Base-by-base conservation (phyloP, 1,140 invertebrate species). In the Bacillus rossius region DNA sequence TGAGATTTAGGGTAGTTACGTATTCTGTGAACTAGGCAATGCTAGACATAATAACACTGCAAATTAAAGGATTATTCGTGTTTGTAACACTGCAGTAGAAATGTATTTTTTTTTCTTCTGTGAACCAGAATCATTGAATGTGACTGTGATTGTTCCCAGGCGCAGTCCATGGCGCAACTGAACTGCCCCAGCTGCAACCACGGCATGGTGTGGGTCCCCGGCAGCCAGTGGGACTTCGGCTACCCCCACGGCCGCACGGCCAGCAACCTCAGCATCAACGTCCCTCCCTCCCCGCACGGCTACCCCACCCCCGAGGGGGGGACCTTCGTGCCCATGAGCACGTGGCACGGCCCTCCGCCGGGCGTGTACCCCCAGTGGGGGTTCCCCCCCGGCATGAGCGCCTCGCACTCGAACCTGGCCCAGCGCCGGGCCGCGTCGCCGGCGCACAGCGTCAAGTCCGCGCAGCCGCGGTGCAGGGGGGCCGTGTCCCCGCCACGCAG, bases 121-220 rank as follows among this genome's bases (percentile, higher is more conserved):
- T n/a, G n/a, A n/a, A n/a, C n/a, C n/a, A n/a, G n/a, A n/a, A n/a
- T n/a, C n/a, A 34, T 34, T 34, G 10, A 34, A 7, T 34, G 29
- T 34, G 29, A 34, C 10, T 34, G 29, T 34, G n/a, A 34, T 34
- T 34, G 0, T 26, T 70, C 69, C 8, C 65, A 88, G 85, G 83
- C 85, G 0, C 85, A 87, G 64, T 88, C 85, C 0, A 80, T 87
- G 78, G 84, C 84, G 0, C 84, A 86, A 20, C 67, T 86, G 2
- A 81, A 81, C 61, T 84, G 78, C 68, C 77, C 74, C 60, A 78
- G 71, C 69, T 81, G 81, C 37, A 76, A 77, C 25, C 80, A 80
- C 61, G 68, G 68, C 10, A 64, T 69, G 55, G 47, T 60, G 4
- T 73, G 74, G 73, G 66, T 69, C 59, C 49, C 50, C n/a, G 19